phyloP scores from a whole-genome alignment of 1,140 invertebrate species.

The Drosophila micromelanica region DNA sequence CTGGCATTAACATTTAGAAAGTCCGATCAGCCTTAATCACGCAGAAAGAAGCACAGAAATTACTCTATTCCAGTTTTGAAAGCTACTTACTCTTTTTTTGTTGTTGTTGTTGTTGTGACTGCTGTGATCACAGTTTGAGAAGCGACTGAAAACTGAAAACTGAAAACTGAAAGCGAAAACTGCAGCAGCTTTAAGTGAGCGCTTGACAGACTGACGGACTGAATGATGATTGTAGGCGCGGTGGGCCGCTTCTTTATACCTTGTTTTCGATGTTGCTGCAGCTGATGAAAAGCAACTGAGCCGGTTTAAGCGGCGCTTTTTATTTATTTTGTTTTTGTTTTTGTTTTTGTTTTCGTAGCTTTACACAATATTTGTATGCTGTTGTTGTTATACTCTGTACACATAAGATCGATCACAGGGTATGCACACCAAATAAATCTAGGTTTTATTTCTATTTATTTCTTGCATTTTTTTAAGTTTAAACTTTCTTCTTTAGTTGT shows the following conservation, averaged over 20 bases:
- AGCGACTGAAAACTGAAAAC: slow-evolving; percentile 52
- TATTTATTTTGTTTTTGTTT: background rate
- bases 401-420: background rate
- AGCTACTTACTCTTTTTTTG: slow-evolving; percentile 21
- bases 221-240: slow-evolving; percentile 1
- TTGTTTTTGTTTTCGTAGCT: slow-evolving; percentile 38
- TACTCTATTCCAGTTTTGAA: background rate
- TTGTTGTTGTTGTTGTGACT: slow-evolving; percentile 27
- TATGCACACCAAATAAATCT: too few species aligned
- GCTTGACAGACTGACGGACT: slow-evolving; percentile 28
- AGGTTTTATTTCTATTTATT: too few species aligned
- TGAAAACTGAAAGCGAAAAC: slow-evolving; percentile 38
- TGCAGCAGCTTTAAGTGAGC: slow-evolving; percentile 27
- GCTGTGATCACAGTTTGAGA: slow-evolving; percentile 53
- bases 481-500: background rate
- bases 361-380: slow-evolving; percentile 46
- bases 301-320: slow-evolving; percentile 49
- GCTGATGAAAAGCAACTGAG: slow-evolving; percentile 46
- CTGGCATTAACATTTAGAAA: slow-evolving; percentile 40
- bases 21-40: background rate
- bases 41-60: slow-evolving; percentile 1
- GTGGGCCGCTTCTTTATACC: background rate
- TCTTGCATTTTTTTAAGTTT: too few species aligned
- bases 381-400: slow-evolving; percentile 10
- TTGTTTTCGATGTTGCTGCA: slow-evolving; percentile 5